Evolutionary conservation across 2,113 vertebrate genomes (phyloP).

Genomic region (Ciconia stormi): DNA sequence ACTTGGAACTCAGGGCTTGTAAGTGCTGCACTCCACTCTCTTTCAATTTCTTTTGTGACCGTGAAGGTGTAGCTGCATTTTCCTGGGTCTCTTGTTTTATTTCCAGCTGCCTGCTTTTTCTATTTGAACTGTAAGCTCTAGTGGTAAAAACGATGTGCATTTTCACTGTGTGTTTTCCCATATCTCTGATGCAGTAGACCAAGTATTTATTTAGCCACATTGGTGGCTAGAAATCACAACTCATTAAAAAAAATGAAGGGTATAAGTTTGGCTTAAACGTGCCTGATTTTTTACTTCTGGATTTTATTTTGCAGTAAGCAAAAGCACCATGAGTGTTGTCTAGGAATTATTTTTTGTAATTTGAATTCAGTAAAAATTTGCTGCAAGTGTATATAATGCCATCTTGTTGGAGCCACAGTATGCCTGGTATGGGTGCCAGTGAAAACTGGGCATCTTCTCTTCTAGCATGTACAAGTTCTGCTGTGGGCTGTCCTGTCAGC

Average conservation of each 20-base stretch:
- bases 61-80: background rate
- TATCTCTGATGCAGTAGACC: background rate
- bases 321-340: background rate
- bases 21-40: background rate
- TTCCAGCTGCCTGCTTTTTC: background rate
- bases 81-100: background rate
- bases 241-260: background rate
- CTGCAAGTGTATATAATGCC: background rate
- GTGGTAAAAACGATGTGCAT: background rate
- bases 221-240: background rate
- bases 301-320: background rate
- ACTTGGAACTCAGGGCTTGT: background rate
- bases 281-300: background rate
- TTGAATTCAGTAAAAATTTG: background rate
- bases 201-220: background rate
- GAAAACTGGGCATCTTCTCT: background rate
- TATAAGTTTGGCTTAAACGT: background rate
- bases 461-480: background rate
- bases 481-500: background rate
- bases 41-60: background rate
- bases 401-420: background rate
- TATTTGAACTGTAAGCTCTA: background rate
- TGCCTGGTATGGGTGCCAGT: background rate
- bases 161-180: background rate
- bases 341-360: background rate